Conservation (phyloP, 1,140 invertebrate genomes). For the Drosophila grimshawi region DNA sequence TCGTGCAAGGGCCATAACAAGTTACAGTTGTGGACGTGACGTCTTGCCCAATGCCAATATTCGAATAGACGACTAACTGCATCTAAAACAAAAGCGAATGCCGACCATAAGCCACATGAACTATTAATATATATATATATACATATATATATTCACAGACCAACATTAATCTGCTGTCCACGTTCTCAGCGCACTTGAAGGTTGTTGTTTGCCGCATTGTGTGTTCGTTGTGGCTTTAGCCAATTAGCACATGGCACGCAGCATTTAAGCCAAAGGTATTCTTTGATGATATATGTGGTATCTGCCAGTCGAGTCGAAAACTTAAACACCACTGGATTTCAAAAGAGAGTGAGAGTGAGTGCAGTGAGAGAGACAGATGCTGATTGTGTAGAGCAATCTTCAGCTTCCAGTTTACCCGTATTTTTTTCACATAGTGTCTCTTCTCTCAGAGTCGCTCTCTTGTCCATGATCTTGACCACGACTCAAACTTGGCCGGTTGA, state of each 20-base stretch:
- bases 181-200: conserved; percentile 48
- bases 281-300: conserved; percentile 21
- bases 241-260: conserved; percentile 28
- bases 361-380: too few species aligned
- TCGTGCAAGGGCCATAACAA: conserved; percentile 33
- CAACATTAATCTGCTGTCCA: conserved; percentile 47
- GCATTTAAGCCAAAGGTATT: conserved; percentile 20
- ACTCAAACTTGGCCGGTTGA: conserved; percentile 8
- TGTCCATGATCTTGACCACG: conserved; percentile 83
- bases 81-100: conserved; percentile 24
- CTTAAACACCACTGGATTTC: not conserved
- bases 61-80: conserved; percentile 24
- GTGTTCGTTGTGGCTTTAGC: conserved; percentile 28
- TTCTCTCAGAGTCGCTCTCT: conserved; percentile 22
- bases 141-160: conserved; percentile 9
- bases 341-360: not conserved
- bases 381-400: not conserved
- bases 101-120: conserved; percentile 16
- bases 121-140: not conserved
- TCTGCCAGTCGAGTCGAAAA: conserved; percentile 2
- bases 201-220: conserved; percentile 15
- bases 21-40: conserved; percentile 53
- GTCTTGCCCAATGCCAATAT: conserved; percentile 45
- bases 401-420: conserved; percentile 28
- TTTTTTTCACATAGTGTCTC: not conserved